These are phyloP conservation scores for Haliclystus octoradiatus DNA, from an alignment of 30 jellyfish, hydroid and myxozoan genomes.

Conservation along the genomic window DNA sequence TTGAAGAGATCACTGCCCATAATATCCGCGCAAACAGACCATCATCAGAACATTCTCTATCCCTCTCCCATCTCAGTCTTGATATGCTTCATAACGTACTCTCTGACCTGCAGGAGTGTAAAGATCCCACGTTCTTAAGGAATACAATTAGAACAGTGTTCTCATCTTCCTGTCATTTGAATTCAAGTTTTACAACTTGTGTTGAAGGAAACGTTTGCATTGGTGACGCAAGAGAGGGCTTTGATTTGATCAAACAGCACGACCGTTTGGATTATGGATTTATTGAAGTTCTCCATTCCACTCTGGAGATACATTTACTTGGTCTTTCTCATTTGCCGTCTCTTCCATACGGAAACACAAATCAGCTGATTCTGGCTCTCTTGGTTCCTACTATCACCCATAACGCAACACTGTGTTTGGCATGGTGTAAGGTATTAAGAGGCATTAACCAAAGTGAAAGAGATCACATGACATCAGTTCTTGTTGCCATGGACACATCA, in stretches of 20 bases:
- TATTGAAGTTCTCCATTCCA: constrained; percentile 8
- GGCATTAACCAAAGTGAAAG: not conserved
- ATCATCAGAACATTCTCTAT: constrained; percentile 23
- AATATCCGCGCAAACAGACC: not conserved
- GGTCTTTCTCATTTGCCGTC: not conserved
- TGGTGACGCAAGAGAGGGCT: constrained; percentile 27
- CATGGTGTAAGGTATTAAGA: not conserved
- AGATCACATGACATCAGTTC: not conserved
- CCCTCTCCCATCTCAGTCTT: constrained; percentile 71
- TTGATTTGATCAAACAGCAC: not conserved
- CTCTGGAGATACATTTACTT: constrained; percentile 14
- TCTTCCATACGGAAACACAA: not conserved
- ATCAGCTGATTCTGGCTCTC: not conserved
- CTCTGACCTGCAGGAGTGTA: constrained; percentile 49
- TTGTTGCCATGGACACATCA: not conserved
- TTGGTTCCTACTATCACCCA: not conserved
- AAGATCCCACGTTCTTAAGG: constrained; percentile 53
- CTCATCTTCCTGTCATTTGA: constrained; percentile 60
- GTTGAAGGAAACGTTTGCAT: too few relatives aligned
- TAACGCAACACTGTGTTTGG: not conserved
- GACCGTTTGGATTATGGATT: constrained; percentile 4
- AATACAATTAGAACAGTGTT: constrained; percentile 84
- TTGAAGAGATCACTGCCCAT: not conserved
- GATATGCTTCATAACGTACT: constrained; percentile 59
- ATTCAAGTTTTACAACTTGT: constrained; percentile 53